These are phyloP conservation scores for Micropoecilia bifurca DNA, from an alignment of 2,797 vertebrate genomes.

Conservation along the genomic window DNA sequence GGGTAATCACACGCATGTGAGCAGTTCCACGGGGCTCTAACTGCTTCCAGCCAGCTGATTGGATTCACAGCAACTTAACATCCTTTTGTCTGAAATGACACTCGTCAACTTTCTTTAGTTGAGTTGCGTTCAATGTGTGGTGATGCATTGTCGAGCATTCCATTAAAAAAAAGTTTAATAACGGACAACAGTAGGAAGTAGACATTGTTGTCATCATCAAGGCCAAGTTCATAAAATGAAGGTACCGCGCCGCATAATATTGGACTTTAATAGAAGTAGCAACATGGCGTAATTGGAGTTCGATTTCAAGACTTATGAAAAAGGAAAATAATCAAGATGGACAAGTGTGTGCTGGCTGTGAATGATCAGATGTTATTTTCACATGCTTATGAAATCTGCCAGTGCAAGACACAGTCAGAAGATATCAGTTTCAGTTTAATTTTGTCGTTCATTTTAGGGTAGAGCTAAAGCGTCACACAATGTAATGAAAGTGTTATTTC, in stretches of 20 bases:
- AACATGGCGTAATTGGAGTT: background rate
- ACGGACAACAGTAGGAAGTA: background rate
- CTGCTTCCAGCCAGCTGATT: slow-evolving; percentile 32
- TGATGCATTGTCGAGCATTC: background rate
- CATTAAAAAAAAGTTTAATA: background rate
- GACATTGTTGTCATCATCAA: background rate
- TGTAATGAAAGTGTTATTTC: background rate
- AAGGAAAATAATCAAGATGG: background rate
- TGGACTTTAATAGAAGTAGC: background rate
- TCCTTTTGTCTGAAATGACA: slow-evolving; percentile 28
- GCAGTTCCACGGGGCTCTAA: slow-evolving; percentile 27
- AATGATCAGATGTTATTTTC: background rate
- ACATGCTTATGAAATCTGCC: background rate
- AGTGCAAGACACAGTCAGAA: background rate
- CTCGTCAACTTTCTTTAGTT: background rate
- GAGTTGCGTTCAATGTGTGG: background rate
- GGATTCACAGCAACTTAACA: slow-evolving; percentile 30
- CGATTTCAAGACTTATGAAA: background rate
- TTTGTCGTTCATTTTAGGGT: background rate
- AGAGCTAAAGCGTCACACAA: background rate
- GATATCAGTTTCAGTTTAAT: background rate
- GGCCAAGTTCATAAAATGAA: background rate
- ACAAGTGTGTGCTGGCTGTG: background rate
- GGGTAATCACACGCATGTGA: slow-evolving; percentile 26
- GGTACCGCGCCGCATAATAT: background rate